Percentiles rank a stretch among this genome's conserved stretches.
These are phyloP conservation scores for Platysternon megacephalum DNA, from an alignment of 2,113 vertebrate species.

Conservation along the genomic window DNA sequence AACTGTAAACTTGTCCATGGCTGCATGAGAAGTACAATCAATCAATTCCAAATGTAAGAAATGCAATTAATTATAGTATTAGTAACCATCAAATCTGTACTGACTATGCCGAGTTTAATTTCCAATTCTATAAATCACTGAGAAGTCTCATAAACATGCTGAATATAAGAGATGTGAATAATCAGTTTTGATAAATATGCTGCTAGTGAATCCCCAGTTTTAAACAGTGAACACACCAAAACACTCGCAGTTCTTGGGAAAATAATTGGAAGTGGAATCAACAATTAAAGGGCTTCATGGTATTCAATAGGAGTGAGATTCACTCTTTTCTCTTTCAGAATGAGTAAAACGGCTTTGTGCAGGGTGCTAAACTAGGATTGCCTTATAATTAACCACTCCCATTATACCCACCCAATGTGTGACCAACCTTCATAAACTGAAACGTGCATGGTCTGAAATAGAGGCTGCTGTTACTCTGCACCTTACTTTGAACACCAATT, in stretches of 20 bases:
- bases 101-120: slow-evolving; percentile 12
- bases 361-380: not conserved
- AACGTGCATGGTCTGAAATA: not conserved
- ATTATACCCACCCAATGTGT: not conserved
- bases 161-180: slow-evolving; percentile 2
- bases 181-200: slow-evolving; percentile 24
- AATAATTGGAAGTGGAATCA: not conserved
- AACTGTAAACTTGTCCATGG: not conserved
- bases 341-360: not conserved
- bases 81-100: slow-evolving; percentile 33
- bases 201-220: not conserved
- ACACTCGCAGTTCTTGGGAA: not conserved
- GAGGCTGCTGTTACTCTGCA: not conserved
- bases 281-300: not conserved
- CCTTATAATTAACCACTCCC: not conserved
- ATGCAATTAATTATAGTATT: slow-evolving; percentile 36
- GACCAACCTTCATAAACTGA: not conserved
- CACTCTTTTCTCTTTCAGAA: not conserved
- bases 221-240: not conserved
- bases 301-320: not conserved
- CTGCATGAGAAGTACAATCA: slow-evolving; percentile 16
- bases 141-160: slow-evolving; percentile 3
- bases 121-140: slow-evolving; percentile 38
- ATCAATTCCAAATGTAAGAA: not conserved
- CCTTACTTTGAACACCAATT: not conserved